Evolutionary conservation across 2,888 invertebrate genomes (phyloP).

Genomic region (Polydrusus cervinus): DNA sequence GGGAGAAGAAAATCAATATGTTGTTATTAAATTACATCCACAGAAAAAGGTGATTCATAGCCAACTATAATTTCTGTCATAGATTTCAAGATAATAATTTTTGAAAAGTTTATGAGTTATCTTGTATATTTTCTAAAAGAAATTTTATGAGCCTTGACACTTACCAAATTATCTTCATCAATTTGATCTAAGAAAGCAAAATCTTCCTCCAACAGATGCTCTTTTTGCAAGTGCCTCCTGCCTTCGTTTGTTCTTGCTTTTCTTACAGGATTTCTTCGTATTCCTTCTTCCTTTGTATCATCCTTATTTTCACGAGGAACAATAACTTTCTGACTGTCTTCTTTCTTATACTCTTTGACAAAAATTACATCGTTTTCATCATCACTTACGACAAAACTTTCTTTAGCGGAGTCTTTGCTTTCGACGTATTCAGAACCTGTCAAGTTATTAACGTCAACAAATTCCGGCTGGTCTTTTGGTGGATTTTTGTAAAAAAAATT

Average conservation of each 20-base stretch:
- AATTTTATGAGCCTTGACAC: conserved; percentile 3
- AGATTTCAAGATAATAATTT: too few species aligned
- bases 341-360: conserved; percentile 56
- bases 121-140: neutral
- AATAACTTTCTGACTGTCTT: neutral
- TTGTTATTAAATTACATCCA: too few species aligned
- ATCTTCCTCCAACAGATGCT: conserved; percentile 59
- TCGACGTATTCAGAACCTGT: conserved; percentile 44
- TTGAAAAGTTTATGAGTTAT: neutral
- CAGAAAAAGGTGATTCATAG: too few species aligned
- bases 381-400: conserved; percentile 41
- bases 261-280: conserved; percentile 59
- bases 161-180: conserved; percentile 55
- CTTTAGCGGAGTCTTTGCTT: conserved; percentile 10
- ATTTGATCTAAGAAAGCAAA: conserved; percentile 59
- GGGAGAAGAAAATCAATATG: too few species aligned
- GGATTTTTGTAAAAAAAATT: conserved; percentile 31
- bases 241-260: conserved; percentile 53
- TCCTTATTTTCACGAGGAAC: neutral
- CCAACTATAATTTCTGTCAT: too few species aligned
- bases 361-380: conserved; percentile 59
- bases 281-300: conserved; percentile 30
- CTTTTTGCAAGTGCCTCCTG: conserved; percentile 54
- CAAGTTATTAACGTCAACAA: conserved; percentile 57
- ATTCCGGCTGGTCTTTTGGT: conserved; percentile 55